phyloP scores from a whole-genome alignment of 2,113 vertebrate genomes.

The Macquaria australasica region DNA sequence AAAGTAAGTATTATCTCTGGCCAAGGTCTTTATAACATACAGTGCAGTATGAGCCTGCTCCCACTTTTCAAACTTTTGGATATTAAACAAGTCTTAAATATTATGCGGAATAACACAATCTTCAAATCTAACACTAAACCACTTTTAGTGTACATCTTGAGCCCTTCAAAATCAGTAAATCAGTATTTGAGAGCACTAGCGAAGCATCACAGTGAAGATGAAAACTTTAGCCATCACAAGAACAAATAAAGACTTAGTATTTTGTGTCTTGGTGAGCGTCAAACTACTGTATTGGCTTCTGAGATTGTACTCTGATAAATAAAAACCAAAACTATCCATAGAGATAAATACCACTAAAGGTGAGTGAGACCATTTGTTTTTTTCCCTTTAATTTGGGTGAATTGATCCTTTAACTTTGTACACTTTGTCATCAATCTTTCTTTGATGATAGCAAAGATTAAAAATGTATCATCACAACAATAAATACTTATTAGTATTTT shows the following conservation, averaged over 20 bases:
- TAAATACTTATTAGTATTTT: no score
- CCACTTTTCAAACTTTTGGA: neutral
- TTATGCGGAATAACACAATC: neutral
- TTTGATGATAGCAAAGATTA: neutral
- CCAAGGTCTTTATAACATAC: neutral
- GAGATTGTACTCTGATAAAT: conserved; percentile 6
- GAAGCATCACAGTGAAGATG: neutral
- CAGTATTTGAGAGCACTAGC: neutral
- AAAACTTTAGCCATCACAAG: neutral
- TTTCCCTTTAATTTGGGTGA: neutral
- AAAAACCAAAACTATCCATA: neutral
- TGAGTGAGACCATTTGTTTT: neutral
- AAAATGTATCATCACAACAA: neutral
- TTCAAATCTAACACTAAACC: neutral
- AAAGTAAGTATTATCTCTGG: neutral
- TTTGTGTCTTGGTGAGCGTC: neutral
- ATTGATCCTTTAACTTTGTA: neutral
- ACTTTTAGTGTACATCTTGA: neutral
- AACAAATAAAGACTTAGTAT: neutral
- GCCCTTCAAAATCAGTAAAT: neutral
- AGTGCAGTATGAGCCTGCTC: neutral
- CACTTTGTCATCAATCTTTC: neutral
- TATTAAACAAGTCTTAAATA: neutral
- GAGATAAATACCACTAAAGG: neutral
- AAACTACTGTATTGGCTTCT: neutral